Conservation (phyloP, 2,113 vertebrate species). For the Thinocorus orbignyianus region DNA sequence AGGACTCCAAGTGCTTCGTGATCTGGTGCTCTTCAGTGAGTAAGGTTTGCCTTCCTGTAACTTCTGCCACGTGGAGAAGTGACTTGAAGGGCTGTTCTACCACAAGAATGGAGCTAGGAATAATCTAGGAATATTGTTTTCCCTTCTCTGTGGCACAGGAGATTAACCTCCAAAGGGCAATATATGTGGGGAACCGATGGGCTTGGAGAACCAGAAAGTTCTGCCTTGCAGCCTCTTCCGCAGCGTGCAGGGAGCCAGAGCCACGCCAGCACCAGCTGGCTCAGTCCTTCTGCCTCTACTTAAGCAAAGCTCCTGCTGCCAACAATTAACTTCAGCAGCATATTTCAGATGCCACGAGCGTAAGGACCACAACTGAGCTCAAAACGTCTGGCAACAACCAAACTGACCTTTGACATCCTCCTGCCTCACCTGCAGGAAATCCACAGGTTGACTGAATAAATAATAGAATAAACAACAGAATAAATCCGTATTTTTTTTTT, state of each 20-base stretch:
- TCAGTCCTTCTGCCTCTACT: neutral
- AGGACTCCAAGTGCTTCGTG: neutral
- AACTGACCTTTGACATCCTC: neutral
- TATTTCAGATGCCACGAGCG: neutral
- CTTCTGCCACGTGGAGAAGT: neutral
- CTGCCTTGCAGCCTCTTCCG: neutral
- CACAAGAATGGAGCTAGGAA: neutral
- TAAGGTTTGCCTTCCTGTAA: neutral
- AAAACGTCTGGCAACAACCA: neutral
- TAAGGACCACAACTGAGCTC: neutral
- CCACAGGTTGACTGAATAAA: accelerated
- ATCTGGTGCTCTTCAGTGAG: neutral
- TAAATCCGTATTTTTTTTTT: neutral
- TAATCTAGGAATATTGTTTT: neutral
- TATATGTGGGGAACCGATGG: neutral
- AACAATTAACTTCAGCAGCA: neutral
- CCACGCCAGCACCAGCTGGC: neutral
- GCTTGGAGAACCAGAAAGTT: neutral
- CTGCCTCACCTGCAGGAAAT: neutral
- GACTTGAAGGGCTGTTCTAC: neutral
- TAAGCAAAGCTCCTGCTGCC: neutral
- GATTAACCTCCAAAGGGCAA: neutral
- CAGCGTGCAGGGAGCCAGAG: neutral
- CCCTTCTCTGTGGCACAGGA: neutral
- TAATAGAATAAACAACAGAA: neutral